Evolutionary conservation across 2,113 vertebrate species (phyloP).

Genomic region (Salvator merianae): DNA sequence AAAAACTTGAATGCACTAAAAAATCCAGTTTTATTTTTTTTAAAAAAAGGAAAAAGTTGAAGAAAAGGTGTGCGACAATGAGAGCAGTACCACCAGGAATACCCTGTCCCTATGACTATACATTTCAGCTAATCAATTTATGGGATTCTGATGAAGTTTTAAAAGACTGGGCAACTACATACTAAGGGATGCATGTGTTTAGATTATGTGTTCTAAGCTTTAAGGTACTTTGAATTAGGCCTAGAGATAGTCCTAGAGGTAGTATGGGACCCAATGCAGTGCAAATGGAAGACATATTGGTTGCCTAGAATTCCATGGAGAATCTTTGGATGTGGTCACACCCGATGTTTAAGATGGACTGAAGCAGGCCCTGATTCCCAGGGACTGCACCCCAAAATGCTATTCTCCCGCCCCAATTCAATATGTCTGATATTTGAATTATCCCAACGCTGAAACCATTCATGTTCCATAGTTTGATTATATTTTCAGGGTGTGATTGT

Average conservation of each 20-base stretch:
- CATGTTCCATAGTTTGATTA: no score
- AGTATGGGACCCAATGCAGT: neutral
- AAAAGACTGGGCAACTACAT: neutral
- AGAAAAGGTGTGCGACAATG: neutral
- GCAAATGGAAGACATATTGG: neutral
- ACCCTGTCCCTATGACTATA: neutral
- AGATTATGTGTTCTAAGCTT: neutral
- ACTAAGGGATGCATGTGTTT: neutral
- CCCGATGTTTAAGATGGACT: no score
- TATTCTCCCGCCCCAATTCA: neutral
- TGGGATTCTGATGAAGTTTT: neutral
- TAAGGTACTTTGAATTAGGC: neutral
- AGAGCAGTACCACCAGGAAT: neutral
- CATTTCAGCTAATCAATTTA: neutral
- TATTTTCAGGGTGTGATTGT: no score
- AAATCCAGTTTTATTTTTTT: no score
- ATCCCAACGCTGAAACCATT: no score
- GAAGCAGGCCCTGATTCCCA: no score
- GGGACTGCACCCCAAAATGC: neutral
- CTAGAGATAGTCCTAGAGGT: no score
- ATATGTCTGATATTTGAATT: no score
- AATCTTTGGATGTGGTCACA: no score
- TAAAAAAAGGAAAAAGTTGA: no score
- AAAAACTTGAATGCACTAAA: no score
- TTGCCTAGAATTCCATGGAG: no score